Conservation (phyloP, 2,113 vertebrate genomes). For the Corynorhinus townsendii region DNA sequence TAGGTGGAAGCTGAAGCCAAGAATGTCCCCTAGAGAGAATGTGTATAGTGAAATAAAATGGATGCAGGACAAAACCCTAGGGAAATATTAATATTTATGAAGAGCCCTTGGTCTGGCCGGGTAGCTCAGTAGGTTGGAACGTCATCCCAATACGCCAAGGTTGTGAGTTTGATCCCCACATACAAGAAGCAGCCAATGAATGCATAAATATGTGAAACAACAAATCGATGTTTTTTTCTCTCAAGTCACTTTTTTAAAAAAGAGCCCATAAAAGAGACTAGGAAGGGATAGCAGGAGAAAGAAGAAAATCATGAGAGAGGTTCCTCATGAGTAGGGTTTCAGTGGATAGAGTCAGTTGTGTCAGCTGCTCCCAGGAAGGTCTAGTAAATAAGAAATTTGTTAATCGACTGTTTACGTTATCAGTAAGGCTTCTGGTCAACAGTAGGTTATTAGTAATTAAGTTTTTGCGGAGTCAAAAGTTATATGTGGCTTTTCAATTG, state of each 20-base stretch:
- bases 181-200: background rate
- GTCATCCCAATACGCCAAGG: background rate
- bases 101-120: background rate
- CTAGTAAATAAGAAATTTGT: background rate
- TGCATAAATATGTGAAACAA: background rate
- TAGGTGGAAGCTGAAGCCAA: background rate
- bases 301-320: background rate
- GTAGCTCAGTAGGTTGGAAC: background rate
- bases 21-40: background rate
- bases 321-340: background rate
- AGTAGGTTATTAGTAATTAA: background rate
- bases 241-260: background rate
- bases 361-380: background rate
- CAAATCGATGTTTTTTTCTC: background rate
- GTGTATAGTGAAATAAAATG: conserved; percentile 6
- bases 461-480: background rate
- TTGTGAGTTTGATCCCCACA: background rate
- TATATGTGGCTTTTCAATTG: background rate
- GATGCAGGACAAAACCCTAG: background rate
- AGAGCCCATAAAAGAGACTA: background rate
- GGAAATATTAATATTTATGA: background rate
- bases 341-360: background rate
- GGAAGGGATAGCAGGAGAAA: background rate
- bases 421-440: background rate
- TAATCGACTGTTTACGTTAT: background rate